Base-by-base conservation (phyloP, 1,140 invertebrate species). In the Episyrphus balteatus region DNA sequence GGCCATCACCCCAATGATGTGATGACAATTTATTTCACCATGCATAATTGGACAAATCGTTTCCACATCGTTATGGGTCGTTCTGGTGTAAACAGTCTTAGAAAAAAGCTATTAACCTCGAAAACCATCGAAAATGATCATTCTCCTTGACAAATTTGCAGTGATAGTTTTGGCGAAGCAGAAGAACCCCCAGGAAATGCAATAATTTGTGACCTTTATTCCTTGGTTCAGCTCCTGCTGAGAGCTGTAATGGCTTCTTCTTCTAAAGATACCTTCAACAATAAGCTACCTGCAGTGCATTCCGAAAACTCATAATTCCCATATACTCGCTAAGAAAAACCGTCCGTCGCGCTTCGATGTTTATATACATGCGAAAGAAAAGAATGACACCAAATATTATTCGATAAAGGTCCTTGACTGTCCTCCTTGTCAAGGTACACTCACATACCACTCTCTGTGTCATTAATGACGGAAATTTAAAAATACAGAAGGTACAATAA, bases 401-500 rank as follows among this genome's bases (percentile, higher is more conserved):
- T 26, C 21, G 21, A 26, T 8, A 26, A 5, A 26, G 21, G 21
- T 26, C 21, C 21, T 26, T 26, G 21, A 26, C 21, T 26, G 21
- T 26, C 21, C 21, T n/a, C n/a, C n/a, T n/a, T 26, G 21, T 26
- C 21, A 26, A 8, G 8, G 21, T 26, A 26, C 8, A 26, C 8
- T 5, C 21, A 26, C 8, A 26, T 26, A 26, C 52, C 55, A 53
- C 62, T 62, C 60, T 60, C 62, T 65, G 62, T 59, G 62, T 66
- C 65, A 66, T 66, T 66, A 66, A 66, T 66, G 62, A 66, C 61
- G 62, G 62, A 66, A 66, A 66, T 66, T 66, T 66, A 58, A 62
- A 65, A 65, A 66, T 65, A 66, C 62, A 66, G 62, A 61, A 66
- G 62, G 62, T 66, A 62, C 62, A 66, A 66, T 66, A 65, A 66